Base-by-base conservation (phyloP, 2,113 vertebrate species). In the Sturnira hondurensis region DNA sequence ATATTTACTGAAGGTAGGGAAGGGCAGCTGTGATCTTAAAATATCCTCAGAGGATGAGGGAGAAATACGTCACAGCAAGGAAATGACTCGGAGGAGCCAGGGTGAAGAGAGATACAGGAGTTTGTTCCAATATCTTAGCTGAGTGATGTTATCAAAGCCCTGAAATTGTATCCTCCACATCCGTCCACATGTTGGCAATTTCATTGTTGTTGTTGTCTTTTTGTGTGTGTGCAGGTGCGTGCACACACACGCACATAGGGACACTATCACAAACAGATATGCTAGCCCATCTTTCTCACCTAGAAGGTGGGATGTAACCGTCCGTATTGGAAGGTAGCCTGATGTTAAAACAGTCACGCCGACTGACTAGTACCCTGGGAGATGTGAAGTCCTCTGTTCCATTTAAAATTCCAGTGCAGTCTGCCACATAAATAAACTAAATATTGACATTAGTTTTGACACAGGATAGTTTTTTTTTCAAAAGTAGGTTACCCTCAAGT, bases 371-470 rank as follows among this genome's bases (percentile, higher is more conserved):
- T 43, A 71, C 45, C n/a, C 24, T 31, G 36, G 65, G 56, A 93
- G 4, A n/a, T 61, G 71, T 2, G 26, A 89, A 71, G 80, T 80
- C 56, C 58, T 85, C 17, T n/a, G 50, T 86, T 88, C 86, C 70
- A 74, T 58, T 96, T 93, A 84, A 70, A 94, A 86, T 80, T 68
- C 41, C 58, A 91, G 52, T 78, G 31, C 38, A 56, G 3, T 38
- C 65, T 92, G 13, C 10, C 67, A 80, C 67, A 61, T 52, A 87
- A 74, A 94, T 67, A 74, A 83, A 43, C 14, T 81, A 91, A 80
- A 93, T 76, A 84, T 31, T 74, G 41, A 50, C 65, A 88, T 80
- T 82, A 26, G 83, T 95, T 96, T 89, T 83, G 28, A 68, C 10
- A 77, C 68, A 58, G n/a, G 41, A 11, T 82, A 71, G 45, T 61